Conservation (phyloP, 2,113 vertebrate genomes). For the Grallaria varia region DNA sequence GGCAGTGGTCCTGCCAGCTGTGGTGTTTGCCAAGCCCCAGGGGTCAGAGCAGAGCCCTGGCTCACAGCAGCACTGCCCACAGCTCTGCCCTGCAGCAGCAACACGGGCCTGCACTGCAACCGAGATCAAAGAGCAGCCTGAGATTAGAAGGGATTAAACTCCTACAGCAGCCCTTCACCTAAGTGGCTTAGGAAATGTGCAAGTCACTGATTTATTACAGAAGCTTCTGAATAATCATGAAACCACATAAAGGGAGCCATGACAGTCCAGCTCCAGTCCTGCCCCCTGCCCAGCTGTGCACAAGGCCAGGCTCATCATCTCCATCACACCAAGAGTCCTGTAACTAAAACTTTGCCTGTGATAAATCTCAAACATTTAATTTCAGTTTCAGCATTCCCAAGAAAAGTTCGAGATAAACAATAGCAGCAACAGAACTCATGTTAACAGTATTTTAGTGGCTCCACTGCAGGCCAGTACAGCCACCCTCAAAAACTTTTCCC, state of each 20-base stretch:
- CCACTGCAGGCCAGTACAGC: fast-evolving
- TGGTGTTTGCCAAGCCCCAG: not conserved
- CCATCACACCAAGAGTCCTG: not conserved
- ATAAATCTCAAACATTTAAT: not conserved
- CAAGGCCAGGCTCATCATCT: not conserved
- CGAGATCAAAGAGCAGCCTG: not conserved
- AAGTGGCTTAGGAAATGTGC: not conserved
- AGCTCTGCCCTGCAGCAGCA: not conserved
- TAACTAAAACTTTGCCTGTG: not conserved
- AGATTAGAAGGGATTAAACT: not conserved
- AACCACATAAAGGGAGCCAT: not conserved
- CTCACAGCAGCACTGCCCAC: not conserved
- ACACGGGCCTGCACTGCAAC: not conserved
- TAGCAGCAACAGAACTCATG: not conserved
- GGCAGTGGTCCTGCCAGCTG: not conserved
- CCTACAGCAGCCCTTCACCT: not conserved
- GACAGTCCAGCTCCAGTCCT: not conserved
- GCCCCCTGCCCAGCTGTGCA: not conserved
- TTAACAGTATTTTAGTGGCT: not conserved
- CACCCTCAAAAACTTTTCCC: too few relatives aligned
- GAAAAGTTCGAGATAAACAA: not conserved
- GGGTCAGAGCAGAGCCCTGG: not conserved
- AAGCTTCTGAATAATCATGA: not conserved
- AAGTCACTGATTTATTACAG: not conserved
- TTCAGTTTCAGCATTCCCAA: not conserved